A percentile compares a stretch with the other conserved stretches of the same genome.
These are phyloP conservation scores for Aegithalos caudatus DNA, from an alignment of 2,113 vertebrate genomes.

Conservation along the genomic window DNA sequence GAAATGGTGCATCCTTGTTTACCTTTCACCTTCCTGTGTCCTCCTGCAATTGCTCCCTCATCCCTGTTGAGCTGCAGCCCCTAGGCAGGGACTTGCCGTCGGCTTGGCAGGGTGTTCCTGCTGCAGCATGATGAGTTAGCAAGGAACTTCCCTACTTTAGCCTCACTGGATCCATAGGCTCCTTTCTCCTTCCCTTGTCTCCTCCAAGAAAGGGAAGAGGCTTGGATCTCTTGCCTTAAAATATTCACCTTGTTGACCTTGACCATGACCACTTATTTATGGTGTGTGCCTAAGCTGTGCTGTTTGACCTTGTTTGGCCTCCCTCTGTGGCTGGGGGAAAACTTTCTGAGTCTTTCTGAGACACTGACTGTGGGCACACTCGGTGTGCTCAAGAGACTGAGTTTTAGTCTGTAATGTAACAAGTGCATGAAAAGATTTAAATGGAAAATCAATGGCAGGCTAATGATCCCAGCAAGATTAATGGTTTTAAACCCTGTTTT, in stretches of 20 bases:
- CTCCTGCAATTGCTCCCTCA: background rate
- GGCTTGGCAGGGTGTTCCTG: background rate
- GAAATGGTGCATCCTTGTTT: background rate
- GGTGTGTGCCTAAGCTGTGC: background rate
- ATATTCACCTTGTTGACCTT: background rate
- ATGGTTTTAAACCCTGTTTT: background rate
- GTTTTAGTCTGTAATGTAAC: background rate
- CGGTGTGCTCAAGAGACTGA: accelerated
- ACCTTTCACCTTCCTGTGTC: background rate
- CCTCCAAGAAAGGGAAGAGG: background rate
- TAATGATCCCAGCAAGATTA: background rate
- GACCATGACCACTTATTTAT: background rate
- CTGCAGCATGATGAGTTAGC: background rate
- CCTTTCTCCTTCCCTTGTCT: background rate
- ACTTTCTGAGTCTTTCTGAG: accelerated
- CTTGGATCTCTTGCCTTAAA: background rate
- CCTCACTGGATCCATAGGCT: background rate
- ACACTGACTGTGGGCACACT: background rate
- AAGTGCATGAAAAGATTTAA: background rate
- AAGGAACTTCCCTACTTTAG: background rate
- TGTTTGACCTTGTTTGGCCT: background rate
- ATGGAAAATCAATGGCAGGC: background rate
- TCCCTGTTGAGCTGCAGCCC: background rate
- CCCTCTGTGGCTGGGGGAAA: accelerated
- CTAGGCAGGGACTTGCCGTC: accelerated